phyloP scores from a whole-genome alignment of 2,888 invertebrate species.

The Xestia sexstrigata region DNA sequence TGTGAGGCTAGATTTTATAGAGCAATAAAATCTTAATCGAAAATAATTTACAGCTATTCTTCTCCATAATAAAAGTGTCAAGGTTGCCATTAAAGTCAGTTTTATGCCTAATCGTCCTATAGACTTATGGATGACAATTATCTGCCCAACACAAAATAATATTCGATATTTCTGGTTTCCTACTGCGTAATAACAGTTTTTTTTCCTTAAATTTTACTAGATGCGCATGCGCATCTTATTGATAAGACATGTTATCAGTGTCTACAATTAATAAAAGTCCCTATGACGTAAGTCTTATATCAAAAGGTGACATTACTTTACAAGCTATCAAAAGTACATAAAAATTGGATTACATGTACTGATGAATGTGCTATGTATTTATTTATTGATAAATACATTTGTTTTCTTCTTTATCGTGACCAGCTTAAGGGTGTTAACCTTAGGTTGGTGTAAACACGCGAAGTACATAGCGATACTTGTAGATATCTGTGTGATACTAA shows the following conservation, averaged over 20 bases:
- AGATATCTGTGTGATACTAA: constrained; percentile 38
- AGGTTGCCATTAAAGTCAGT: background rate
- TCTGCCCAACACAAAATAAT: background rate
- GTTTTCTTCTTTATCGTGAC: constrained; percentile 50
- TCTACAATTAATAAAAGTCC: constrained; percentile 28
- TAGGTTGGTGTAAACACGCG: constrained; percentile 42
- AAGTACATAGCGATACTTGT: constrained; percentile 23
- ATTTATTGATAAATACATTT: constrained; percentile 45
- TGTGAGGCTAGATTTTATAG: background rate
- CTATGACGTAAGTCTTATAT: constrained; percentile 28
- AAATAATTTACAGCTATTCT: background rate
- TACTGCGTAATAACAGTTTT: background rate
- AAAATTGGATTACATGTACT: constrained; percentile 39
- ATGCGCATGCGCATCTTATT: constrained; percentile 29
- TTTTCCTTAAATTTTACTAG: constrained; percentile 9
- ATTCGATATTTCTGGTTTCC: background rate
- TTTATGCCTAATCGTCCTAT: background rate
- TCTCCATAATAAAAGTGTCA: constrained; percentile 23
- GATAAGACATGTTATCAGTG: constrained; percentile 29
- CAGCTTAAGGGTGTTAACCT: constrained; percentile 54
- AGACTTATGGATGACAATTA: too few species aligned
- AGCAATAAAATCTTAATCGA: constrained; percentile 18
- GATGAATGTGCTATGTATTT: constrained; percentile 3
- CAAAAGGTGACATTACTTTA: constrained; percentile 38
- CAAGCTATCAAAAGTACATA: constrained; percentile 35